A percentile compares a stretch with the other conserved stretches of the same genome.
Evolutionary conservation across 2,888 invertebrate genomes (phyloP).

Genomic region (Stenoptilia bipunctidactyla): DNA sequence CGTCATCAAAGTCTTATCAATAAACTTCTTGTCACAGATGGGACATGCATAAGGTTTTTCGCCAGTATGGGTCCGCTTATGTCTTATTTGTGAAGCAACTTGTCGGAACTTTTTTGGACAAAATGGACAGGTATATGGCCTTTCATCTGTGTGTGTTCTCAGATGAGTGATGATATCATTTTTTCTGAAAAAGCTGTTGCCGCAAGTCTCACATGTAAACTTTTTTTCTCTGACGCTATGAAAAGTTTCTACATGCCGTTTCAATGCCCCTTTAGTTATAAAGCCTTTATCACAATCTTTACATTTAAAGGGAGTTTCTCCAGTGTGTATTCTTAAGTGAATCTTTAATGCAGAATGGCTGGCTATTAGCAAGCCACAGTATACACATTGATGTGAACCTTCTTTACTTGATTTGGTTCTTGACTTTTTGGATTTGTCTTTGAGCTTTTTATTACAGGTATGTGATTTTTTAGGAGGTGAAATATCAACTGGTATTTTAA

Average conservation of each 20-base stretch:
- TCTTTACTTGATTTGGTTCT: conserved; percentile 25
- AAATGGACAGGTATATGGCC: conserved; percentile 43
- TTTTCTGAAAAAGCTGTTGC: conserved; percentile 47
- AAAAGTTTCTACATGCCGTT: conserved; percentile 37
- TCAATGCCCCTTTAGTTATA: conserved; percentile 39
- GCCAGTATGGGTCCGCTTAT: conserved; percentile 52
- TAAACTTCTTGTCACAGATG: conserved; percentile 45
- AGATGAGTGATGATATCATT: conserved; percentile 50
- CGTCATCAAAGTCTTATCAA: conserved; percentile 36
- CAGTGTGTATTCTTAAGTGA: conserved; percentile 53
- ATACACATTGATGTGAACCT: conserved; percentile 38
- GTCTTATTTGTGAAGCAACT: conserved; percentile 47
- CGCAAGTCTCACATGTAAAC: conserved; percentile 55
- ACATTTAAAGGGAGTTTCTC: conserved; percentile 50
- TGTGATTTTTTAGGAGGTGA: conserved; percentile 6
- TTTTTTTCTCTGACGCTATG: conserved; percentile 40
- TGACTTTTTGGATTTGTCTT: conserved; percentile 10
- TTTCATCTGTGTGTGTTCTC: conserved; percentile 49
- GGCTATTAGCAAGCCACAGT: conserved; percentile 36
- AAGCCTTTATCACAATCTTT: conserved; percentile 34
- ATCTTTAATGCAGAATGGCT: conserved; percentile 44
- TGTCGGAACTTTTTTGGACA: conserved; percentile 46
- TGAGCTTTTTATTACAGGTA: conserved; percentile 8
- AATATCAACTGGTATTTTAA: too few species aligned
- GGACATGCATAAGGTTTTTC: conserved; percentile 49